Base-by-base conservation (phyloP, 2,113 vertebrate species). In the Gallinago media region DNA sequence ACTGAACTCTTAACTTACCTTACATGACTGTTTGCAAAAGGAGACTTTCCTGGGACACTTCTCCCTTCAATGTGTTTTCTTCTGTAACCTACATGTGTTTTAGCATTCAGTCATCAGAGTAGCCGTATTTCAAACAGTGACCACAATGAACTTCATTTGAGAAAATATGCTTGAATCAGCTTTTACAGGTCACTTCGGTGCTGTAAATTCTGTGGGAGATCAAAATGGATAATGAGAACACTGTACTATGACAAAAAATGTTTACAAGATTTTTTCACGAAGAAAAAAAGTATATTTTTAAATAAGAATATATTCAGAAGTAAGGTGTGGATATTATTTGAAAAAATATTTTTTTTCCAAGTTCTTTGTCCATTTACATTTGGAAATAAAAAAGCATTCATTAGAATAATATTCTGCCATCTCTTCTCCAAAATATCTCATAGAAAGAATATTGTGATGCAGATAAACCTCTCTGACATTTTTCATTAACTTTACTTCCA, bases 401-500 rank as follows among this genome's bases (percentile, higher is more conserved):
- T 82, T 88, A 63, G 29, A 63, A 40, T 9, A 56, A 34, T 31
- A 76, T 56, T 86, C 31, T 63, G 23, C 4, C 9, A 36, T 40
- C 8, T 82, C 12, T 78, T 56, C 6, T 34, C 4, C 27, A 27
- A 71, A 84, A 67, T 50, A 12, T 20, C 6, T n/a, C 10, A 66
- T 11, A 81, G 19, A 22, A 63, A 61, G 67, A 67, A 9, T 32
- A 62, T 46, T 85, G 4, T 54, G 23, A 25, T 47, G 9, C 4
- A 80, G 85, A 94, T 52, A 85, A 94, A 95, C 52, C 21, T 95
- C 85, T 93, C 36, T 97, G 59, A 79, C 23, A 95, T 93, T 85
- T 91, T 95, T 89, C 23, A 34, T 94, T 93, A 83, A 76, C 36
- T 95, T 96, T 91, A 95, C 13, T 85, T 87, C 95, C 88, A 87